Evolutionary conservation across 2,888 invertebrate species (phyloP), one percentile per base, ranked within the genome.

Genomic region (Calliopum simillimum): DNA sequence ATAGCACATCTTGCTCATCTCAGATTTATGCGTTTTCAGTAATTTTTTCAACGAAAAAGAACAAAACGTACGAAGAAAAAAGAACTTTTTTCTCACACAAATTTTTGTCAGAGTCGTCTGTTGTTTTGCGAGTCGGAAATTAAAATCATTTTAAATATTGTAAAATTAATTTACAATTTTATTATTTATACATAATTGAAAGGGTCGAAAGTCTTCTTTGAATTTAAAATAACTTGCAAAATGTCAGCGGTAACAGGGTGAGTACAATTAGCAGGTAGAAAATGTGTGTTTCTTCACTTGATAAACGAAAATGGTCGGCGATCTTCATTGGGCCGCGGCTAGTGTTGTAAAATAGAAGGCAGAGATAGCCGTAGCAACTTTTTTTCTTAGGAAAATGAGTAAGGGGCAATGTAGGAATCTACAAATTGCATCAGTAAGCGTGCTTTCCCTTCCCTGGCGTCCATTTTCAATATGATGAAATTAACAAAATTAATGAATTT

Each of bases 161-260:
- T 55, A 58, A 67, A 67, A 58, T 21, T 12, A 47, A 16, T 67
- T 59, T 47, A 47, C 58, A 47, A 47, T 47, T 19, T 49, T 49
- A 21, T 58, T 58, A 46, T 59, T 58, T 51, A 19, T 58, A 19
- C 41, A 43, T 59, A 21, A 33, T 33, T 59, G 16, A 16, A 59
- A 12, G 44, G 14, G 25, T 19, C 16, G 14, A 49, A 58, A 41
- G 23, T 59, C 33, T 47, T 49, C 8, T n/a, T 67, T 19, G 47
- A 1, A 49, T 21, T 49, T 19, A 44, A 70, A 69, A 70, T 59
- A 16, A 59, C 63, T 64, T 47, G 33, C 59, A 68, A 67, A 71
- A 82, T 84, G 82, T 82, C 83, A 71, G 69, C 80, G 76, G 64
- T 75, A 74, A 68, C 79, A 73, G 75, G 83, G 82, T 82, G 78